These are phyloP conservation scores for Metopia argyrocephala DNA, from an alignment of 2,888 invertebrate genomes.

Conservation along the genomic window DNA sequence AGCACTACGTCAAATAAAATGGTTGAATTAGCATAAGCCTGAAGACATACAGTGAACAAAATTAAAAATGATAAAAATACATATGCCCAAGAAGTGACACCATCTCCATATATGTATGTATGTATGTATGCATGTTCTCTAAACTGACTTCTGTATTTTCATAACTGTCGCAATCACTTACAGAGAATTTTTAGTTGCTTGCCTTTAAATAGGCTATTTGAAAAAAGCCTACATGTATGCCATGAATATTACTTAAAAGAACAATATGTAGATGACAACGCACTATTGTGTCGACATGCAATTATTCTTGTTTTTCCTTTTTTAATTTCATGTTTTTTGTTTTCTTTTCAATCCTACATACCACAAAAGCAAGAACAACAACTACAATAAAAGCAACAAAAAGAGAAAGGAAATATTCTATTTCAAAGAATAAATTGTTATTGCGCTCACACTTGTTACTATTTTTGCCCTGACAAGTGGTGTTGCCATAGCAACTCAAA, in stretches of 20 bases:
- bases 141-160: too few species aligned
- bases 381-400: neutral
- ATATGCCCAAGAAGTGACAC: neutral
- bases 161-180: too few species aligned
- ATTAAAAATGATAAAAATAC: neutral
- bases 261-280: slow-evolving; percentile 40
- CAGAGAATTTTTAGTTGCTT: neutral
- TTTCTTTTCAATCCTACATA: neutral
- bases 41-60: too few species aligned
- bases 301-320: slow-evolving; percentile 14
- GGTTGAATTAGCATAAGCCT: neutral
- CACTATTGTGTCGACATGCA: slow-evolving; percentile 53
- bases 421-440: too few species aligned
- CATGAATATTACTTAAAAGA: slow-evolving; percentile 27
- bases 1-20: neutral
- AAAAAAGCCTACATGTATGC: neutral
- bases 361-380: neutral
- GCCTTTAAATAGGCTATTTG: neutral
- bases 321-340: too few species aligned
- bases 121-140: too few species aligned
- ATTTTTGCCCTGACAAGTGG: neutral
- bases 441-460: too few species aligned
- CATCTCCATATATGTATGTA: too few species aligned
- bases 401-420: too few species aligned
- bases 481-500: neutral